Evolutionary conservation across 2,888 invertebrate species (phyloP).

Genomic region (Liodrosophila aerea): DNA sequence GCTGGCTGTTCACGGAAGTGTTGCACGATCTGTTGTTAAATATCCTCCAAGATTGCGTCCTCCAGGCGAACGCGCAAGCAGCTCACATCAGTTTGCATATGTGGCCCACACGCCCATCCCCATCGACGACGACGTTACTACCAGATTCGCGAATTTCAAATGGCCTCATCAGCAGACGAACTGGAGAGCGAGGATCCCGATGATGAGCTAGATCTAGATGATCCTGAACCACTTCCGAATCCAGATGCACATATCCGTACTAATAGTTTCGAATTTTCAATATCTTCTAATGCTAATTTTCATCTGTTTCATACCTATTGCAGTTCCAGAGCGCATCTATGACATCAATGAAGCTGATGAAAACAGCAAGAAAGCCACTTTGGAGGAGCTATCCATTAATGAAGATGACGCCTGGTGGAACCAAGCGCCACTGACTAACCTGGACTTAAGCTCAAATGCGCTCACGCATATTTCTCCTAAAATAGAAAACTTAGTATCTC

Average conservation of each 20-base stretch:
- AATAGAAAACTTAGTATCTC: conserved; percentile 86
- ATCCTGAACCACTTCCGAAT: conserved; percentile 20
- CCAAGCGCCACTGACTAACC: conserved; percentile 88
- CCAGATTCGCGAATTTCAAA: conserved; percentile 76
- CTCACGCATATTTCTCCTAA: conserved; percentile 86
- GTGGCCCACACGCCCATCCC: conserved; percentile 79
- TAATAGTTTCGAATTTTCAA: background rate
- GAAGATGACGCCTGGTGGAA: conserved; percentile 92
- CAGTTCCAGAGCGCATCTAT: conserved; percentile 90
- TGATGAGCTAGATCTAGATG: conserved; percentile 67
- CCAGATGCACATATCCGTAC: conserved; percentile 46
- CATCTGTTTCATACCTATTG: conserved; percentile 22
- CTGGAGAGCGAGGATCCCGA: conserved; percentile 74
- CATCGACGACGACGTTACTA: conserved; percentile 75
- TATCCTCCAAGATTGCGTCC: conserved; percentile 80
- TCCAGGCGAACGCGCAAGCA: conserved; percentile 66
- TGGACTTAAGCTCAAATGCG: conserved; percentile 90
- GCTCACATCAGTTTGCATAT: conserved; percentile 79
- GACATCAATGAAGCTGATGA: conserved; percentile 87
- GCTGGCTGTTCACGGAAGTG: conserved; percentile 30
- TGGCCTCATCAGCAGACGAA: conserved; percentile 75
- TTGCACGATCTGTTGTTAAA: conserved; percentile 1
- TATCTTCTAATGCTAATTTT: conserved; percentile 8
- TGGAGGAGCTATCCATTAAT: conserved; percentile 82
- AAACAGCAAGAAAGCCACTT: conserved; percentile 84